These are phyloP conservation scores for Allophyes oxyacanthae DNA, from an alignment of 2,888 invertebrate genomes.

Conservation along the genomic window DNA sequence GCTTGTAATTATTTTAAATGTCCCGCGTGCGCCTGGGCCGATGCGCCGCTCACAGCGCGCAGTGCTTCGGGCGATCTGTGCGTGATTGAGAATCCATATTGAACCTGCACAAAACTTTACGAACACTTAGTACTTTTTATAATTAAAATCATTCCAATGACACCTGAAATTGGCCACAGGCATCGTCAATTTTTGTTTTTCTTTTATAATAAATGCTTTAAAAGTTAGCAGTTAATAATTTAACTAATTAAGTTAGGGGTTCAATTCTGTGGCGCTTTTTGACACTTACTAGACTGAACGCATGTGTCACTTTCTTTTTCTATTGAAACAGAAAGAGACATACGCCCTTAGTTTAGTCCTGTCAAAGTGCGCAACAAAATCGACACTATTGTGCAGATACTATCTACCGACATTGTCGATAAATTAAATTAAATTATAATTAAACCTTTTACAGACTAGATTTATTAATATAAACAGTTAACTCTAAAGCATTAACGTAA, in stretches of 20 bases:
- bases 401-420: slow-evolving; percentile 1
- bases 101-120: slow-evolving; percentile 70
- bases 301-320: too few relatives aligned
- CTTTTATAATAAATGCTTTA: neutral
- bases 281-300: too few relatives aligned
- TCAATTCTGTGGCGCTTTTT: too few relatives aligned
- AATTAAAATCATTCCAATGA: slow-evolving; percentile 27
- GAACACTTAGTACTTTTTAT: slow-evolving; percentile 37
- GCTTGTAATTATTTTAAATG: slow-evolving; percentile 90
- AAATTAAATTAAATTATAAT: slow-evolving; percentile 33
- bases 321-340: too few relatives aligned
- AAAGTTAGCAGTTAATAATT: neutral
- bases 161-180: slow-evolving; percentile 16
- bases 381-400: slow-evolving; percentile 5
- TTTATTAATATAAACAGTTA: slow-evolving; percentile 43
- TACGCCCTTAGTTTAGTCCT: too few relatives aligned
- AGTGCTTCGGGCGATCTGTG: slow-evolving; percentile 76
- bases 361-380: too few relatives aligned
- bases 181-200: neutral
- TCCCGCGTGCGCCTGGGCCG: slow-evolving; percentile 79
- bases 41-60: slow-evolving; percentile 53
- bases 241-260: slow-evolving; percentile 19
- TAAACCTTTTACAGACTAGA: slow-evolving; percentile 24
- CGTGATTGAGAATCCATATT: slow-evolving; percentile 84
- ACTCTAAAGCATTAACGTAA: slow-evolving; percentile 20